A percentile compares a stretch with the other conserved stretches of the same genome.
Conservation (phyloP, 2,797 vertebrate species). For the Tamandua tetradactyla region DNA sequence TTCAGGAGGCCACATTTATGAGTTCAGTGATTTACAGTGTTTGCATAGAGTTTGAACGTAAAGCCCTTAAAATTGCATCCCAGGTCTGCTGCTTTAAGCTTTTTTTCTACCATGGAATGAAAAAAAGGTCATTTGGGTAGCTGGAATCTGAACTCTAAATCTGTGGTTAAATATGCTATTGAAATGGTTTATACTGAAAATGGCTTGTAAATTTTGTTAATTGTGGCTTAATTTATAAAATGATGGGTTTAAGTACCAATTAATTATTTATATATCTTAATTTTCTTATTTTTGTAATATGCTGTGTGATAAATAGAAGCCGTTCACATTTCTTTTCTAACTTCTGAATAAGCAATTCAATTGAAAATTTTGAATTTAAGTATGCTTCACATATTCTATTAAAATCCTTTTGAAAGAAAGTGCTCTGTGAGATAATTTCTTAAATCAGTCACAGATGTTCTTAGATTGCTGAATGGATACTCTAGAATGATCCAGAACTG, state of each 20-base stretch:
- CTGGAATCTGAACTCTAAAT: not conserved
- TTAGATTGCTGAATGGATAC: not conserved
- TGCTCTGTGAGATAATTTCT: not conserved
- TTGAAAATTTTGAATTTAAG: conserved; percentile 13
- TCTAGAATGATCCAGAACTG: not conserved
- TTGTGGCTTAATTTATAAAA: conserved; percentile 17
- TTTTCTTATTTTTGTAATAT: not conserved
- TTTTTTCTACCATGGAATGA: not conserved
- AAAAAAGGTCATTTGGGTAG: not conserved
- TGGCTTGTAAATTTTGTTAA: conserved; percentile 11
- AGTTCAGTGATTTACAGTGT: not conserved
- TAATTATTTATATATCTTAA: not conserved
- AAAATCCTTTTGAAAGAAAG: conserved; percentile 42
- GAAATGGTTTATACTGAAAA: not conserved
- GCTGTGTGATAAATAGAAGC: not conserved
- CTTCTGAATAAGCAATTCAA: not conserved
- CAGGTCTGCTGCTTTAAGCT: not conserved
- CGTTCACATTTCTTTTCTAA: conserved; percentile 38
- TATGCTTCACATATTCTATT: conserved; percentile 21
- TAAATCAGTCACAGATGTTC: conserved; percentile 3
- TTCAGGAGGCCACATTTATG: not conserved
- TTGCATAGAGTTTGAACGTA: not conserved
- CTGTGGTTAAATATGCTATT: not conserved
- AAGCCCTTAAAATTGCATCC: not conserved
- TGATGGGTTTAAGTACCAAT: not conserved